Percentiles rank a stretch among this genome's conserved stretches.
Conservation (phyloP, 23 tunicate species). For the Ascidia mentula region DNA sequence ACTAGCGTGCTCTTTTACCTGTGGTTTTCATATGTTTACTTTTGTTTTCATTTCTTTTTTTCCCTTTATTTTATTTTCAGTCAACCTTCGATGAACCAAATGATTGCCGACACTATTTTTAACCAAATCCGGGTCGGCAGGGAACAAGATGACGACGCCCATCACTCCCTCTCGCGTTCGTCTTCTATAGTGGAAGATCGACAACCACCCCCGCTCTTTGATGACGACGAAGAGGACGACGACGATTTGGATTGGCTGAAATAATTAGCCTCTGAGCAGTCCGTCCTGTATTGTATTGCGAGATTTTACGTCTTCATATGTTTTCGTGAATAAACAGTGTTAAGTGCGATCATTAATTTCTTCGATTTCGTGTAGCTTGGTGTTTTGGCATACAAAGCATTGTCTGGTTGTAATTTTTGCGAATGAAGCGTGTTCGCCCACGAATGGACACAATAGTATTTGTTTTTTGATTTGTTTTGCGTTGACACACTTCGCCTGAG, state of each 20-base stretch:
- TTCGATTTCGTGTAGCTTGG: no score
- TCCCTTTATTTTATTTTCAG: background rate
- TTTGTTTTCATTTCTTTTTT: no score
- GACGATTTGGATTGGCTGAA: conserved; percentile 53
- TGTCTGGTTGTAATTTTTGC: no score
- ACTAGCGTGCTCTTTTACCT: no score
- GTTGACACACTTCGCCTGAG: no score
- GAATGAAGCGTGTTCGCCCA: no score
- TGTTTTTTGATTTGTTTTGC: no score
- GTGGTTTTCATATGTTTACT: no score
- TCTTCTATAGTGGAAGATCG: conserved; percentile 21
- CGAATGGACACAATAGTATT: no score
- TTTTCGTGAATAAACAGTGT: background rate
- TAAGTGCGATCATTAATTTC: no score
- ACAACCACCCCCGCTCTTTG: conserved; percentile 78
- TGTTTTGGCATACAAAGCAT: no score
- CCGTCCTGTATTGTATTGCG: background rate
- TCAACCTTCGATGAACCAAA: background rate
- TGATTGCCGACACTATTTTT: background rate
- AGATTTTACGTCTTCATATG: background rate
- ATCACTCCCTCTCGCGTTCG: background rate
- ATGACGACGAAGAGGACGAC: conserved; percentile 67
- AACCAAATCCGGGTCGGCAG: conserved; percentile 9
- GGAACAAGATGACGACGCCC: background rate
- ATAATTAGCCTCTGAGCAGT: conserved; percentile 20